Base-by-base conservation (phyloP, 2,888 invertebrate genomes). In the Balanococcus diminutus region DNA sequence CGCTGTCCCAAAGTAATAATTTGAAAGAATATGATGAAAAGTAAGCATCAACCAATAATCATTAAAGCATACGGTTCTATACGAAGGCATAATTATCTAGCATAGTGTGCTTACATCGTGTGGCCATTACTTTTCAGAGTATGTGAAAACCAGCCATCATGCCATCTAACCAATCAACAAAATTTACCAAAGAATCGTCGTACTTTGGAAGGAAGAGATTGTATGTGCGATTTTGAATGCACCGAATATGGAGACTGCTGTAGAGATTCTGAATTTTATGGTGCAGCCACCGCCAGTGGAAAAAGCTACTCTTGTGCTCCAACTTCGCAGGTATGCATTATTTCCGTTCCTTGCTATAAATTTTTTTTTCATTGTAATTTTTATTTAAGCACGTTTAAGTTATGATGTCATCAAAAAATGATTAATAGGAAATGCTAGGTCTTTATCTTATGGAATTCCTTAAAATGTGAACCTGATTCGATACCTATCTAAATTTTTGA, bases 241-340 rank as follows among this genome's bases (percentile, higher is more conserved):
- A 88, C 89, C 16, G 88, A 89, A n/a, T 91, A 90, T 87, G 90
- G 90, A 39, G 91, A 91, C 88, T 91, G 91, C 87, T 91, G 91
- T 87, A 88, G 89, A 28, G 90, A 91, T 87, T 90, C 90, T 0
- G 87, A 88, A 14, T 87, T 88, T 87, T 88, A 88, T 88, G 87
- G 87, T 81, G 56, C 88, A 88, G 8, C 89, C 87, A 75, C 75
- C 1, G n/a, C n/a, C 4, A 31, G 39, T 4, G 75, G 67, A 79
- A 79, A 25, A 25, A 14, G 14, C 6, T 75, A 75, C 19, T 19
- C 19, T 5, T 85, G 85, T 46, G 42, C 72, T 16, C 28, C 85
- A 16, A 75, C 6, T 36, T 25, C n/a, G 1, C n/a, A 75, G 36
- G 75, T 75, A 75, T 14, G 31, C 14, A 16, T 16, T 16, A 46